These are phyloP conservation scores for Poeciliopsis occidentalis DNA, from an alignment of 2,113 vertebrate genomes.

Conservation along the genomic window DNA sequence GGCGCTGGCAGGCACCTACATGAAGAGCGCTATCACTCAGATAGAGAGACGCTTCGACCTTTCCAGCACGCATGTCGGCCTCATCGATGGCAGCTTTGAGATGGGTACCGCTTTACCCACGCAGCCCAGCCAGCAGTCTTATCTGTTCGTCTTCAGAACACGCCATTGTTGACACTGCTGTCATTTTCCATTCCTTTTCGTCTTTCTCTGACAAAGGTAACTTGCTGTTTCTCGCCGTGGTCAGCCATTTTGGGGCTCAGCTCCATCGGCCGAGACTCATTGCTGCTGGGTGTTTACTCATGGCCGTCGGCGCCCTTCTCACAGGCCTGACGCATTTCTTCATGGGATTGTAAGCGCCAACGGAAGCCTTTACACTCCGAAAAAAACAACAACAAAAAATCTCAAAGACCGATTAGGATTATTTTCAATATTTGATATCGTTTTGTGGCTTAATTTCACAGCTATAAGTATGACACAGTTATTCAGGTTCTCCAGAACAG, in stretches of 20 bases:
- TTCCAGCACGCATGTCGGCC: conserved; percentile 82
- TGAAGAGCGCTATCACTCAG: conserved; percentile 94
- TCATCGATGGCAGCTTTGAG: conserved; percentile 93
- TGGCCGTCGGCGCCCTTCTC: conserved; percentile 85
- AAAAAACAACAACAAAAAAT: background rate
- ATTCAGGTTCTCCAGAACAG: conserved; percentile 62
- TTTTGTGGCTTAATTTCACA: conserved; percentile 36
- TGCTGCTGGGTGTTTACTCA: conserved; percentile 83
- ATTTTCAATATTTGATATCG: background rate
- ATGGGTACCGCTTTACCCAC: conserved; percentile 80
- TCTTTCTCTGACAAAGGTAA: conserved; percentile 81
- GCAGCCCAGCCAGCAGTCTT: background rate
- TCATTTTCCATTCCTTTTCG: background rate
- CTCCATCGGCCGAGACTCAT: conserved; percentile 89
- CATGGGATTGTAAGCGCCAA: conserved; percentile 86
- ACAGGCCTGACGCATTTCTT: conserved; percentile 92
- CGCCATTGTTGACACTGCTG: background rate
- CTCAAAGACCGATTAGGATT: background rate
- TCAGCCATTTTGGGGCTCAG: conserved; percentile 93
- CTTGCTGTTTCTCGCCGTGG: conserved; percentile 87
- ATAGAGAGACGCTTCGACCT: conserved; percentile 92
- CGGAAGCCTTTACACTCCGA: background rate
- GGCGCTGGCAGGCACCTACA: conserved; percentile 78
- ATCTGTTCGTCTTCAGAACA: background rate
- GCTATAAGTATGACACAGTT: conserved; percentile 75